phyloP scores from a whole-genome alignment of 2,888 invertebrate species.

The Pemphredon lugubris region DNA sequence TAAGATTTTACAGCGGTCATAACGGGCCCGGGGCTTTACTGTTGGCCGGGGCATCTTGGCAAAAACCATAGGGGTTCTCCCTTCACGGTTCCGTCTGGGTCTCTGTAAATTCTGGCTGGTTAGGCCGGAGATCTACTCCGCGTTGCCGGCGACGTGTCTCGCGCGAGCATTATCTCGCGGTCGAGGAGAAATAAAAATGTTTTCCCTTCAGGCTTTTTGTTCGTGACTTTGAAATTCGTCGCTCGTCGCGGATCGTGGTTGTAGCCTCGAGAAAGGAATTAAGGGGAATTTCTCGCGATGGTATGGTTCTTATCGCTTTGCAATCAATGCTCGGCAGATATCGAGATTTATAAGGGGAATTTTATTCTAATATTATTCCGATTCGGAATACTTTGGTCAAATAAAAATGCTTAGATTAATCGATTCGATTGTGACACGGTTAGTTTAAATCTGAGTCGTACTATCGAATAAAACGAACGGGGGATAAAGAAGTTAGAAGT shows the following conservation, averaged over 20 bases:
- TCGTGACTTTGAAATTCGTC: background rate
- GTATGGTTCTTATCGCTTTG: no score
- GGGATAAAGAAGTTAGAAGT: no score
- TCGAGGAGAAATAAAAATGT: conserved; percentile 48
- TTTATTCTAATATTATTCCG: no score
- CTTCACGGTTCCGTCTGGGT: conserved; percentile 24
- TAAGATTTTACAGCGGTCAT: conserved; percentile 76
- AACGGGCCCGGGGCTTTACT: conserved; percentile 71
- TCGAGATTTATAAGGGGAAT: no score
- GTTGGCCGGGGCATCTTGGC: conserved; percentile 58
- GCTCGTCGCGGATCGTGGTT: background rate
- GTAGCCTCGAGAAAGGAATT: background rate
- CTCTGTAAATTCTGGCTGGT: conserved; percentile 52
- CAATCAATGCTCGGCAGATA: no score
- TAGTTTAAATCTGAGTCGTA: no score
- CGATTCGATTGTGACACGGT: no score
- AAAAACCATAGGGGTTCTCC: conserved; percentile 40
- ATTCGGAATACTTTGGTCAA: no score
- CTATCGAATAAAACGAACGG: no score
- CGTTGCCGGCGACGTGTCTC: conserved; percentile 13
- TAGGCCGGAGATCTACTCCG: conserved; percentile 35
- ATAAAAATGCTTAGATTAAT: no score
- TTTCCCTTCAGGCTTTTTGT: conserved; percentile 23
- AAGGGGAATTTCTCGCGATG: no score
- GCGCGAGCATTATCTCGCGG: conserved; percentile 37